These are phyloP conservation scores for Zonitis immaculata DNA, from an alignment of 2,888 invertebrate species.

Conservation along the genomic window DNA sequence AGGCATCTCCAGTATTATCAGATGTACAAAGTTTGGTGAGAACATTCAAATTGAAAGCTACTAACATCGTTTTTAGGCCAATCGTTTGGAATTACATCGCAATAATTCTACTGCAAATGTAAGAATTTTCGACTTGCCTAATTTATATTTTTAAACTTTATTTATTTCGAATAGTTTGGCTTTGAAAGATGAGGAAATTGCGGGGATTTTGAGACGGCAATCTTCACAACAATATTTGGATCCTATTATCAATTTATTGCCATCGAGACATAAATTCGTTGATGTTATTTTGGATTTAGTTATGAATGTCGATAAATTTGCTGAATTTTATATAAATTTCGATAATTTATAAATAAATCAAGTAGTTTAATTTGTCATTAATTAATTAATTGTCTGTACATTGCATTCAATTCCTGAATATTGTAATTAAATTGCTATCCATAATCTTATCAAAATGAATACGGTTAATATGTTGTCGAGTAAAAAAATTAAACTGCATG, in stretches of 20 bases:
- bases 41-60: constrained; percentile 63
- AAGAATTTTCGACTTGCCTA: no score
- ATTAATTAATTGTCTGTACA: no score
- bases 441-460: constrained; percentile 22
- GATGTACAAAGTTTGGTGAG: constrained; percentile 55
- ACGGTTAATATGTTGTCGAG: constrained; percentile 52
- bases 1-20: constrained; percentile 29
- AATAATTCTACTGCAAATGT: constrained; percentile 65
- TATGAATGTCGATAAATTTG: constrained; percentile 31
- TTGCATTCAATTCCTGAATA: no score
- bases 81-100: constrained; percentile 67
- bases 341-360: no score
- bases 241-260: constrained; percentile 26
- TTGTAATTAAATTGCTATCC: no score
- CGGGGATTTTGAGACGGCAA: constrained; percentile 27
- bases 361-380: no score
- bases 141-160: constrained; percentile 7
- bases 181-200: constrained; percentile 32
- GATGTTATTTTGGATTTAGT: constrained; percentile 27
- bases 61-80: constrained; percentile 69
- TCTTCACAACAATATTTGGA: constrained; percentile 28
- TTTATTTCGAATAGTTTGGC: constrained; percentile 33
- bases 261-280: constrained; percentile 27
- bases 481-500: constrained; percentile 57
- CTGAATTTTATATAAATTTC: constrained; percentile 33